Conservation (phyloP, 2,797 vertebrate genomes). For the Pseudochaenichthys georgianus region DNA sequence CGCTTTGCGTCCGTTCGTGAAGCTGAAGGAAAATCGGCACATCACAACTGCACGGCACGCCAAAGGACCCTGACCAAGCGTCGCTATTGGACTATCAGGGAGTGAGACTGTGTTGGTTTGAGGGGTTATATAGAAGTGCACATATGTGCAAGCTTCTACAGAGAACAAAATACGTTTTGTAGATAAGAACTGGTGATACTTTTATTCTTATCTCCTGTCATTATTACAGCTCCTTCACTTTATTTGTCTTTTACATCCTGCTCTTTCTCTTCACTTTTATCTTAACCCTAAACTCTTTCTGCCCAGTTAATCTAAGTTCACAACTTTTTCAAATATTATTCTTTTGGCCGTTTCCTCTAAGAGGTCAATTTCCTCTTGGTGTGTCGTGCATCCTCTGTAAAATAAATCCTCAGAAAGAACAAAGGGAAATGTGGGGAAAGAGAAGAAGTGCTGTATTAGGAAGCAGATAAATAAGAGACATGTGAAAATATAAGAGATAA, state of each 20-base stretch:
- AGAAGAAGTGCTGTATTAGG: slow-evolving; percentile 17
- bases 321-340: slow-evolving; percentile 44
- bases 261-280: slow-evolving; percentile 27
- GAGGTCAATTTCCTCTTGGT: slow-evolving; percentile 26
- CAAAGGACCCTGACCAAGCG: too few relatives aligned
- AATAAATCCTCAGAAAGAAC: slow-evolving; percentile 39
- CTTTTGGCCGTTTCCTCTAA: neutral
- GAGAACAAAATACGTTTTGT: slow-evolving; percentile 16
- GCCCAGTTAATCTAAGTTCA: slow-evolving; percentile 58
- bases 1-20: too few relatives aligned
- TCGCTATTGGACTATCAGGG: too few relatives aligned
- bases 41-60: too few relatives aligned
- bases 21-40: too few relatives aligned
- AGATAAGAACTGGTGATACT: neutral
- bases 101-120: neutral
- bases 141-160: neutral
- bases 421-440: slow-evolving; percentile 9
- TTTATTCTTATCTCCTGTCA: neutral
- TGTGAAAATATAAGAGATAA: slow-evolving; percentile 50
- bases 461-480: slow-evolving; percentile 41
- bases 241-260: slow-evolving; percentile 16
- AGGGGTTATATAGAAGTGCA: neutral
- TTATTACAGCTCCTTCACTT: neutral
- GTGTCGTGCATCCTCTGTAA: slow-evolving; percentile 9
- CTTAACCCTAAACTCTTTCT: slow-evolving; percentile 43